phyloP scores from a whole-genome alignment of 2,888 invertebrate species.

The Amorpha juglandis region DNA sequence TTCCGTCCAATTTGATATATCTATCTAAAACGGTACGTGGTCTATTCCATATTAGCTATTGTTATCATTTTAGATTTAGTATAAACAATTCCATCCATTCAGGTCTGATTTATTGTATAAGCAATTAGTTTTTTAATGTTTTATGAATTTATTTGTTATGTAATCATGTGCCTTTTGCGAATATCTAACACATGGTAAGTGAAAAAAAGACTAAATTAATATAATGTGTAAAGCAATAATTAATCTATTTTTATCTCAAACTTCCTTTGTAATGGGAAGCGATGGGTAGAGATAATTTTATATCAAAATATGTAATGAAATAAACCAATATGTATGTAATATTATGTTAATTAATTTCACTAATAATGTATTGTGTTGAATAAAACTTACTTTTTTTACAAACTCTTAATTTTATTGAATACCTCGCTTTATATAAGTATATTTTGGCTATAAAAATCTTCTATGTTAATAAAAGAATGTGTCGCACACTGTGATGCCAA shows the following conservation, averaged over 20 bases:
- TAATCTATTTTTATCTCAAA: not conserved
- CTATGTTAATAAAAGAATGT: too few species aligned
- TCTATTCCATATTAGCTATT: not conserved
- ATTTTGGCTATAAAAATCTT: too few species aligned
- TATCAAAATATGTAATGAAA: not conserved
- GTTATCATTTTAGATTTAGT: not conserved
- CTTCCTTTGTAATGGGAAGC: not conserved
- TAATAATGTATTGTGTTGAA: too few species aligned
- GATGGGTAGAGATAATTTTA: too few species aligned
- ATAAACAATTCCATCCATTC: constrained; percentile 25
- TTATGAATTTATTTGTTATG: not conserved
- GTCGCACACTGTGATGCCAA: too few species aligned
- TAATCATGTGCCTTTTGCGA: constrained; percentile 9
- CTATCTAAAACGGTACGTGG: too few species aligned
- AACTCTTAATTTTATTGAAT: too few species aligned
- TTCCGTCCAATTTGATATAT: too few species aligned
- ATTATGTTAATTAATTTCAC: too few species aligned
- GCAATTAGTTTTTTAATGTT: constrained; percentile 2
- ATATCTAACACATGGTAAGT: not conserved
- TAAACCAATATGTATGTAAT: not conserved
- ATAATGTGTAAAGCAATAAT: too few species aligned
- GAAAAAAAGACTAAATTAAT: not conserved
- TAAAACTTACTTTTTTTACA: too few species aligned
- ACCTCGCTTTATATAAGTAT: too few species aligned
- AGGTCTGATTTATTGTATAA: constrained; percentile 19